Evolutionary conservation across 1,140 invertebrate genomes (phyloP).

Genomic region (Zophobas atratus): DNA sequence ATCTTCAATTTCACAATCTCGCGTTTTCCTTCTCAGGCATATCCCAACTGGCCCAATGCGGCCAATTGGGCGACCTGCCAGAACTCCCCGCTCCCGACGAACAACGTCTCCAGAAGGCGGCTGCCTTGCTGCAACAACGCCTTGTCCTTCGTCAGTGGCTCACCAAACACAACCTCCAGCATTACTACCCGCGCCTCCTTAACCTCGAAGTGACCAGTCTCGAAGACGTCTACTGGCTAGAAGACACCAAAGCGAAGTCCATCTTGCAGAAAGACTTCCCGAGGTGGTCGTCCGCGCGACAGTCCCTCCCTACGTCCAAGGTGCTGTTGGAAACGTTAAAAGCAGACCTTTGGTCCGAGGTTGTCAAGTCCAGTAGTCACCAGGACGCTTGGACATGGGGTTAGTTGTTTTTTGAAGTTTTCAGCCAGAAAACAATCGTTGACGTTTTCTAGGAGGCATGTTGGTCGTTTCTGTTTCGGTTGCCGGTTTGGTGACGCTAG

Average conservation of each 20-base stretch:
- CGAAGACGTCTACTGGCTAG: slow-evolving; percentile 91
- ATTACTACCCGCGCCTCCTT: slow-evolving; percentile 83
- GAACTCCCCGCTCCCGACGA: slow-evolving; percentile 86
- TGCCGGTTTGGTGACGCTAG: slow-evolving; percentile 87
- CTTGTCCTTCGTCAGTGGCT: slow-evolving; percentile 87
- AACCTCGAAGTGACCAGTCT: slow-evolving; percentile 85
- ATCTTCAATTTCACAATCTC: background rate
- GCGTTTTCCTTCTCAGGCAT: slow-evolving; percentile 76
- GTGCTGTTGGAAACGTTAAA: slow-evolving; percentile 83
- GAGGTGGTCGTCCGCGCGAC: slow-evolving; percentile 83
- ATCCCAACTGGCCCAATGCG: slow-evolving; percentile 84
- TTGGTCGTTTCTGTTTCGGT: slow-evolving; percentile 88
- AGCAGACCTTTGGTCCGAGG: slow-evolving; percentile 87
- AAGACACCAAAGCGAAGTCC: slow-evolving; percentile 81
- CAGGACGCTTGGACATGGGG: slow-evolving; percentile 92
- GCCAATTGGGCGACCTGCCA: slow-evolving; percentile 78
- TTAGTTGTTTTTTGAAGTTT: slow-evolving; percentile 64
- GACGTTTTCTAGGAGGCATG: slow-evolving; percentile 79
- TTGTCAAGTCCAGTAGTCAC: slow-evolving; percentile 89
- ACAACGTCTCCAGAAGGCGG: slow-evolving; percentile 83
- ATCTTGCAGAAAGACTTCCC: slow-evolving; percentile 82
- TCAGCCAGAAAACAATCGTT: background rate
- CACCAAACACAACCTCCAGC: slow-evolving; percentile 79
- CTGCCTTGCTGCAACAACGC: slow-evolving; percentile 82
- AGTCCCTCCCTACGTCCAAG: slow-evolving; percentile 85